These are phyloP conservation scores for Platerodrilus igneus DNA, from an alignment of 2,888 invertebrate species.

Conservation along the genomic window DNA sequence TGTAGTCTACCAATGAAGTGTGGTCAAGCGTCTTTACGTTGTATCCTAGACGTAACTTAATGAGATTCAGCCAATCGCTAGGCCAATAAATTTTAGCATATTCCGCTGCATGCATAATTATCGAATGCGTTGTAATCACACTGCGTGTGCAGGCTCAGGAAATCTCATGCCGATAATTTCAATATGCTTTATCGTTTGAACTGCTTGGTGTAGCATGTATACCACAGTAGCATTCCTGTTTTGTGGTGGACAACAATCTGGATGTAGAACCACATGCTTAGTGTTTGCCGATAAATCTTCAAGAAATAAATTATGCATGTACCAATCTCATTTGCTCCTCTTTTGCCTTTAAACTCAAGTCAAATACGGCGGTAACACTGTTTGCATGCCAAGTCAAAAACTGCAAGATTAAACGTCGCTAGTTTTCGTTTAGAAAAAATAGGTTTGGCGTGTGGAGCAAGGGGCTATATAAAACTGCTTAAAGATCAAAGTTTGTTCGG, in stretches of 20 bases:
- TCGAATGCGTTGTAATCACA: no score
- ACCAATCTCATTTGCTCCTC: no score
- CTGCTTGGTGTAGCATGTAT: slow-evolving; percentile 1
- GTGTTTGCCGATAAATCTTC: slow-evolving; percentile 1
- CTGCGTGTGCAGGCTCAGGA: neutral
- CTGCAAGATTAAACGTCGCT: neutral
- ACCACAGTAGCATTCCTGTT: no score
- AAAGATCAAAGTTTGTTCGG: no score
- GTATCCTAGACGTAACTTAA: neutral
- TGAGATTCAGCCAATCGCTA: neutral
- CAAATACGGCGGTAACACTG: no score
- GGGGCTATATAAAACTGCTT: no score
- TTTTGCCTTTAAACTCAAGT: no score
- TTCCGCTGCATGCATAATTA: neutral
- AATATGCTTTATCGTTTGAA: slow-evolving; percentile 2
- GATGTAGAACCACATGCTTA: slow-evolving; percentile 1
- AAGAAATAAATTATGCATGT: no score
- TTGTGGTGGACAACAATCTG: slow-evolving; percentile 1
- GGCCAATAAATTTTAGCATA: slow-evolving; percentile 1
- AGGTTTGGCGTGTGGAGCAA: slow-evolving; percentile 1
- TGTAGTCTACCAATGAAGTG: neutral
- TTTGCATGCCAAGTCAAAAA: neutral
- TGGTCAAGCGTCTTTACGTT: no score
- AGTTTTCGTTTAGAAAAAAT: slow-evolving; percentile 2
- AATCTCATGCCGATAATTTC: neutral